A percentile compares a stretch with the other conserved stretches of the same genome.
Evolutionary conservation across 1,140 invertebrate species (phyloP).

Genomic region (Neodiprion fabricii): DNA sequence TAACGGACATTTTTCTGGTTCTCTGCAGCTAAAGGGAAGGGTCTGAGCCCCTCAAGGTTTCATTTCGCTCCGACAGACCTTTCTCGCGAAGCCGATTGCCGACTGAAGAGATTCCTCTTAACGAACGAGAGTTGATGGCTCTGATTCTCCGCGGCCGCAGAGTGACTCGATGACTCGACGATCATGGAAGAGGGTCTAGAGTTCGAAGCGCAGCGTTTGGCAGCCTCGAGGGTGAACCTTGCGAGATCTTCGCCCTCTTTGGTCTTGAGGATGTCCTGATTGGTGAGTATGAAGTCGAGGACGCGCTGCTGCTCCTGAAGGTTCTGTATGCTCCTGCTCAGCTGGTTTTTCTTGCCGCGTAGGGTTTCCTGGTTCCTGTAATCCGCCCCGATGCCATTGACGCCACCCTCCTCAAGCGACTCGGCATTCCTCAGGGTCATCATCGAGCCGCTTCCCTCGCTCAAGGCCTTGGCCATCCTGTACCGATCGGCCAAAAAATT

Average conservation of each 20-base stretch:
- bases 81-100: neutral
- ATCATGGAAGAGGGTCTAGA: neutral
- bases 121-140: neutral
- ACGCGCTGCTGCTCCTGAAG: conserved; percentile 48
- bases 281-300: conserved; percentile 47
- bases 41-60: conserved; percentile 26
- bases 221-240: conserved; percentile 34
- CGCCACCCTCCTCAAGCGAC: neutral
- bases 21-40: conserved; percentile 9
- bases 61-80: conserved; percentile 21
- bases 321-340: conserved; percentile 48
- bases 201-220: conserved; percentile 6
- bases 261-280: conserved; percentile 43
- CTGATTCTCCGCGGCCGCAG: neutral
- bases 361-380: conserved; percentile 23
- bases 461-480: conserved; percentile 51
- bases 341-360: conserved; percentile 39
- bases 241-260: conserved; percentile 34
- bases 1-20: neutral
- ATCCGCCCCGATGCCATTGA: conserved; percentile 5
- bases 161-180: neutral
- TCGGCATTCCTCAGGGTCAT: conserved; percentile 31
- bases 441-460: conserved; percentile 39
- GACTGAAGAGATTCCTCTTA: conserved; percentile 31
- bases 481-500: conserved; percentile 31